Percentiles rank a stretch among this genome's conserved stretches.
Conservation (phyloP, 1,140 invertebrate species). For the Calephelis nemesis region DNA sequence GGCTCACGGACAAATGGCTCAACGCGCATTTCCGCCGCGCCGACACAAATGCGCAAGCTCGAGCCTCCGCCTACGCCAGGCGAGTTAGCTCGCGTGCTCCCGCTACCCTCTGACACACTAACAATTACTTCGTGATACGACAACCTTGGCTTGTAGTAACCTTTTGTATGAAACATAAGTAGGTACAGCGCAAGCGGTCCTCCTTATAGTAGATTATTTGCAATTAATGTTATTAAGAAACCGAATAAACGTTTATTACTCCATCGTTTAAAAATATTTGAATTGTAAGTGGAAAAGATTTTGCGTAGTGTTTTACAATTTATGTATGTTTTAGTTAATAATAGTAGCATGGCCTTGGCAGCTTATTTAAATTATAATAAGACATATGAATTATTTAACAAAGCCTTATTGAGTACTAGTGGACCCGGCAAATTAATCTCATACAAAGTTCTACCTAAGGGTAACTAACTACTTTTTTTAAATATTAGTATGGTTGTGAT, state of each 20-base stretch:
- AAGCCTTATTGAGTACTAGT: too few relatives aligned
- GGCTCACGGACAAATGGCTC: conserved; percentile 62
- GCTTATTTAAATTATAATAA: too few relatives aligned
- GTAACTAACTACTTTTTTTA: too few relatives aligned
- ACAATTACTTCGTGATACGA: conserved; percentile 25
- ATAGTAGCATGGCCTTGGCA: conserved; percentile 1
- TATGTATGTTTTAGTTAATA: not conserved
- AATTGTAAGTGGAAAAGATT: too few relatives aligned
- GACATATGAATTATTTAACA: too few relatives aligned
- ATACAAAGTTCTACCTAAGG: too few relatives aligned
- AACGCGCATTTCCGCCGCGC: conserved; percentile 52
- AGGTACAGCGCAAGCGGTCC: conserved; percentile 1
- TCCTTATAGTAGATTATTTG: not conserved
- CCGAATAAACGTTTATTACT: not conserved
- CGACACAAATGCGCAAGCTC: conserved; percentile 58
- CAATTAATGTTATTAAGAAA: not conserved
- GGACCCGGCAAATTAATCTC: too few relatives aligned
- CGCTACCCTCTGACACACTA: conserved; percentile 43
- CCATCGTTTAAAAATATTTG: too few relatives aligned
- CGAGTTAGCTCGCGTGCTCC: conserved; percentile 31
- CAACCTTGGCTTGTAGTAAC: conserved; percentile 17
- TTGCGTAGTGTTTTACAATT: not conserved
- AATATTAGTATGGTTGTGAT: too few relatives aligned
- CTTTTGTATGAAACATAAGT: conserved; percentile 15
- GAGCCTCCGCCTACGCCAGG: conserved; percentile 32